Evolutionary conservation across 2,888 invertebrate species (phyloP).

Genomic region (Nemotelus nigrinus): DNA sequence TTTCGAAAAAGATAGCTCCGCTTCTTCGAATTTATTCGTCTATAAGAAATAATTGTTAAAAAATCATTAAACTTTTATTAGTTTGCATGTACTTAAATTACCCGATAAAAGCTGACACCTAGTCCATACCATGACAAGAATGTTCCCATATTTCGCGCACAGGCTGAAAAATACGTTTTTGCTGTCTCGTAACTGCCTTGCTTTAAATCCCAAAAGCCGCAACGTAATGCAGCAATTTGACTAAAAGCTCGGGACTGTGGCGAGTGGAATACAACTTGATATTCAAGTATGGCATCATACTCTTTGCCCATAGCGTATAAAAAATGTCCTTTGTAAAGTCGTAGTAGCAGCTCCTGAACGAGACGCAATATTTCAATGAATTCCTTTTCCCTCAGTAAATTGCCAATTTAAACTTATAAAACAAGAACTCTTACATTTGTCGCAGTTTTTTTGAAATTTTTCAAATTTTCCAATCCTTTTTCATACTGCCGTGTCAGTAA

Average conservation of each 20-base stretch:
- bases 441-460: background rate
- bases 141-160: constrained; percentile 28
- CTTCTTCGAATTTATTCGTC: constrained; percentile 29
- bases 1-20: constrained; percentile 43
- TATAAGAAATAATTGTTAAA: constrained; percentile 7
- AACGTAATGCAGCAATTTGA: constrained; percentile 44
- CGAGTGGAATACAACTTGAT: constrained; percentile 45
- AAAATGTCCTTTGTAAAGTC: constrained; percentile 36
- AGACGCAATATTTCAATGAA: background rate
- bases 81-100: constrained; percentile 5
- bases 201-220: constrained; percentile 39
- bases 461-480: constrained; percentile 7
- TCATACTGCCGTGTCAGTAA: constrained; percentile 16
- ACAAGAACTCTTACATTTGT: constrained; percentile 4
- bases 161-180: constrained; percentile 42
- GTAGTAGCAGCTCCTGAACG: constrained; percentile 29
- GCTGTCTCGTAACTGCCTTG: constrained; percentile 39
- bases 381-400: background rate
- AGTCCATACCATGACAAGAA: constrained; percentile 48
- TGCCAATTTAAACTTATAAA: background rate
- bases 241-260: background rate
- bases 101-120: constrained; percentile 45
- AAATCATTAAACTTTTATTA: background rate
- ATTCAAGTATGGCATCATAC: constrained; percentile 32
- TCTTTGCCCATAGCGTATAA: constrained; percentile 23